Percentiles rank a stretch among this genome's conserved stretches.
Evolutionary conservation across 2,888 invertebrate genomes (phyloP).

Genomic region (Falcaria lacertinaria): DNA sequence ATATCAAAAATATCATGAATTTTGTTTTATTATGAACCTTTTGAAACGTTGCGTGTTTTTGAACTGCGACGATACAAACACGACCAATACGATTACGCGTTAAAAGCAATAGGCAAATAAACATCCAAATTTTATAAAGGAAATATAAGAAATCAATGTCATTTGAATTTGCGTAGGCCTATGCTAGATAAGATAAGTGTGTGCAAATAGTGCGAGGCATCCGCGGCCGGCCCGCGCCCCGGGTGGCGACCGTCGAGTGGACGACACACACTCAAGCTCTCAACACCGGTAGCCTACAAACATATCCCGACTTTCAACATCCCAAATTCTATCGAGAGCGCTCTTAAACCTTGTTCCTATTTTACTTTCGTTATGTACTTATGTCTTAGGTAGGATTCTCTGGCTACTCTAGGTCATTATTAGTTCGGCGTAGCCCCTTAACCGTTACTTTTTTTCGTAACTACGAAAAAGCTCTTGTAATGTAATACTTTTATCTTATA

Average conservation of each 20-base stretch:
- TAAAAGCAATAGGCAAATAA: conserved; percentile 3
- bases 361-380: neutral
- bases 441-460: neutral
- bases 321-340: conserved; percentile 51
- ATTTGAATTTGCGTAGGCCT: conserved; percentile 39
- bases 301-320: conserved; percentile 58
- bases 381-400: neutral
- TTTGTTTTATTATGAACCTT: too few relatives aligned
- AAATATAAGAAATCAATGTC: neutral
- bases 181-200: conserved; percentile 35
- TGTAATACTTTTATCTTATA: too few relatives aligned
- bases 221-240: conserved; percentile 17
- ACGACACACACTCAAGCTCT: conserved; percentile 56
- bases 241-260: conserved; percentile 69
- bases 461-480: too few relatives aligned
- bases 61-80: too few relatives aligned
- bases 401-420: neutral
- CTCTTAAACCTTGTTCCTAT: conserved; percentile 18
- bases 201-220: conserved; percentile 26
- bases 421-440: neutral
- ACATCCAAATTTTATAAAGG: neutral
- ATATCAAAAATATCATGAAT: too few relatives aligned
- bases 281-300: conserved; percentile 74
- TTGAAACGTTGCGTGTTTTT: too few relatives aligned
- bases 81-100: too few relatives aligned